Evolutionary conservation across 2,113 vertebrate genomes (phyloP).

Genomic region (Raphicerus campestris): DNA sequence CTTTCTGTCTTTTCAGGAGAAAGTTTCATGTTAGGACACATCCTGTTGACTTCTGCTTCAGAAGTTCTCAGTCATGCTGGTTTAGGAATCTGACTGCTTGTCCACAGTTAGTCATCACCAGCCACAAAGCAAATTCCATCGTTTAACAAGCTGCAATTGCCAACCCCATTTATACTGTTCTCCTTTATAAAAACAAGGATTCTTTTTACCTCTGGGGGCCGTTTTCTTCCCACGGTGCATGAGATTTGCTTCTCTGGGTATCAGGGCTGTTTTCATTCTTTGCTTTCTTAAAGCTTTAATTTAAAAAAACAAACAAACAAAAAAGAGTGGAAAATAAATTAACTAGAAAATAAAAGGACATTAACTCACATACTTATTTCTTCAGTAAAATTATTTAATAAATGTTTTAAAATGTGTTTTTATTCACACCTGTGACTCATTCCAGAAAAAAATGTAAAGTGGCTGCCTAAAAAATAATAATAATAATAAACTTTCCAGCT

Average conservation of each 20-base stretch:
- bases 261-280: slow-evolving; percentile 84
- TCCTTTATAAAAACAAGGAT: neutral
- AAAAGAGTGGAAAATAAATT: slow-evolving; percentile 14
- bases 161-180: too few relatives aligned
- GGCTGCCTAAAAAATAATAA: neutral
- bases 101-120: neutral
- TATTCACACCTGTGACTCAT: neutral
- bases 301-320: neutral
- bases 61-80: neutral
- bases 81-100: neutral
- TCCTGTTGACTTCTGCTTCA: neutral
- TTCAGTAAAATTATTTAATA: neutral
- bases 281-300: slow-evolving; percentile 82
- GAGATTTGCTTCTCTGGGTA: slow-evolving; percentile 82
- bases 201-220: slow-evolving; percentile 82
- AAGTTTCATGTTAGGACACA: neutral
- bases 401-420: neutral
- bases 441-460: neutral
- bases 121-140: neutral
- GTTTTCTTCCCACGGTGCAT: slow-evolving; percentile 89
- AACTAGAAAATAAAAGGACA: slow-evolving; percentile 9
- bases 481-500: neutral
- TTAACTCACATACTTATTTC: neutral
- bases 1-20: neutral
- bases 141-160: neutral